A percentile compares a stretch with the other conserved stretches of the same genome.
Evolutionary conservation across 2,888 invertebrate species (phyloP).

Genomic region (Tineola bisselliella): DNA sequence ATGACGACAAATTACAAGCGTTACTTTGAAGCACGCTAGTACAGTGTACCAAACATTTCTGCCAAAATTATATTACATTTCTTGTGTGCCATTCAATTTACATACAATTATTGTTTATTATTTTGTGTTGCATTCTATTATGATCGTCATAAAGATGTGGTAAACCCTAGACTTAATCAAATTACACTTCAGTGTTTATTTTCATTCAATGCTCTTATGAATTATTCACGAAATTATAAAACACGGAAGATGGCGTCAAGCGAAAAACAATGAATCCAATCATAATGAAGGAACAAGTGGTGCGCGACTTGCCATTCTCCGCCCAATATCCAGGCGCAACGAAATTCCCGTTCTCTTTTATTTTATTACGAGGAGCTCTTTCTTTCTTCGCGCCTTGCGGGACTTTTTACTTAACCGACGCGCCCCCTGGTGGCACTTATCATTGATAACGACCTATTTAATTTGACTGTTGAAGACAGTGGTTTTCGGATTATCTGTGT

Average conservation of each 20-base stretch:
- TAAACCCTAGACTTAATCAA: slow-evolving; percentile 3
- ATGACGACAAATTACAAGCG: not conserved
- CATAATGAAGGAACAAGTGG: slow-evolving; percentile 29
- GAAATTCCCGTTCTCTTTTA: slow-evolving; percentile 28
- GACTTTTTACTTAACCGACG: slow-evolving; percentile 27
- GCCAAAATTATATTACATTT: not conserved
- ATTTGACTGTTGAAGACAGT: slow-evolving; percentile 24
- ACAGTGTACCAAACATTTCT: not conserved
- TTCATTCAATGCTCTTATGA: slow-evolving; percentile 26
- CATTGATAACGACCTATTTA: slow-evolving; percentile 29
- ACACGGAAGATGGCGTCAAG: slow-evolving; percentile 32
- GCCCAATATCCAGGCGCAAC: slow-evolving; percentile 20
- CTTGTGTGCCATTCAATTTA: not conserved
- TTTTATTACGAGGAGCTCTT: slow-evolving; percentile 24
- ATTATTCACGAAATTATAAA: slow-evolving; percentile 37
- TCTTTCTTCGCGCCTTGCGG: slow-evolving; percentile 23
- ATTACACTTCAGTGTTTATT: slow-evolving; percentile 14
- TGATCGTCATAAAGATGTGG: not conserved
- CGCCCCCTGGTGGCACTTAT: slow-evolving; percentile 27
- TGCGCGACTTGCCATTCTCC: slow-evolving; percentile 16
- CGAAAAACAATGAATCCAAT: slow-evolving; percentile 40
- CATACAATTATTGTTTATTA: not conserved
- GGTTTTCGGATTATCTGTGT: not conserved
- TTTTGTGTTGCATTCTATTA: not conserved
- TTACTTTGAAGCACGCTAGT: not conserved